A percentile compares a stretch with the other conserved stretches of the same genome.
Evolutionary conservation across 2,797 vertebrate genomes (phyloP).

Genomic region (Macropodus opercularis): DNA sequence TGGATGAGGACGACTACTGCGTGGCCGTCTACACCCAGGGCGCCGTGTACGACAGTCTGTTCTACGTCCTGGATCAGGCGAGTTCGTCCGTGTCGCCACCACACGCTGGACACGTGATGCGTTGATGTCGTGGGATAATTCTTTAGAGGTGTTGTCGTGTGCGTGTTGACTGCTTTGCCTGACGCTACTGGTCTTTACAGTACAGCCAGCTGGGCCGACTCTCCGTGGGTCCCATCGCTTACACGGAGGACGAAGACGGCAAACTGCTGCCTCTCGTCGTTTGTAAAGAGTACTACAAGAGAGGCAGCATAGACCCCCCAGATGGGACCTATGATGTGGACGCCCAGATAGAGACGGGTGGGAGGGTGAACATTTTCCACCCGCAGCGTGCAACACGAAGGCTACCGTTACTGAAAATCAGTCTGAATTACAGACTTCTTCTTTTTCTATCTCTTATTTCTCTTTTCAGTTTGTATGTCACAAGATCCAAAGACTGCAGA

Average conservation of each 20-base stretch:
- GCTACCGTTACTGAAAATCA: no score
- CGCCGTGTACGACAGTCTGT: slow-evolving; percentile 86
- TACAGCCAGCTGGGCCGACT: slow-evolving; percentile 83
- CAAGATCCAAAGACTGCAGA: slow-evolving; percentile 64
- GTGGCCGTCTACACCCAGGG: slow-evolving; percentile 88
- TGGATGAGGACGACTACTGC: slow-evolving; percentile 92
- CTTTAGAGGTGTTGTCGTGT: no score
- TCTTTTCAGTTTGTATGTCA: slow-evolving; percentile 69
- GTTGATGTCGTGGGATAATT: no score
- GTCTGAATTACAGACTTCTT: no score
- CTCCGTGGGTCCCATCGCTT: slow-evolving; percentile 87
- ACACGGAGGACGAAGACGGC: slow-evolving; percentile 79
- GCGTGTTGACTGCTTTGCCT: no score
- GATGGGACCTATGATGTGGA: slow-evolving; percentile 85
- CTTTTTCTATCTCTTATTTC: no score
- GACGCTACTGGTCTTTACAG: slow-evolving; percentile 63
- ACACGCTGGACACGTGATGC: no score
- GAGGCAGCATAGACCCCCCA: slow-evolving; percentile 75
- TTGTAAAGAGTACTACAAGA: slow-evolving; percentile 90
- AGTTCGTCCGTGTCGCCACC: no score
- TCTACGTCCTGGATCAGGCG: slow-evolving; percentile 90
- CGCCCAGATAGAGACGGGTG: slow-evolving; percentile 87
- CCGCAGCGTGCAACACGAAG: no score
- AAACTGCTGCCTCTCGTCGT: slow-evolving; percentile 82
- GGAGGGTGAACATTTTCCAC: neutral